These are phyloP conservation scores for Hyalella azteca DNA, from an alignment of 2,888 invertebrate genomes.

Conservation along the genomic window DNA sequence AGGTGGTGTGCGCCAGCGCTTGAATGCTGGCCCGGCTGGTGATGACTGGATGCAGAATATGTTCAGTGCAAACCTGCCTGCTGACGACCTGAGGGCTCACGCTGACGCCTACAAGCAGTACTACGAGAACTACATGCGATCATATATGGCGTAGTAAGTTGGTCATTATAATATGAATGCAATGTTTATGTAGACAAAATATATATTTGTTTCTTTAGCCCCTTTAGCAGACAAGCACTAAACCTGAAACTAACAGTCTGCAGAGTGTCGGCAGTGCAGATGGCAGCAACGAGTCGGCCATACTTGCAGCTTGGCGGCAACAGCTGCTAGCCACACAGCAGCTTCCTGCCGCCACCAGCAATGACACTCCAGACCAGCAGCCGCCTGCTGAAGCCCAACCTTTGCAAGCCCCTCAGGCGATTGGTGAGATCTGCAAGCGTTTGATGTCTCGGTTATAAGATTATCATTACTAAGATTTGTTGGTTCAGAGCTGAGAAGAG, in stretches of 20 bases:
- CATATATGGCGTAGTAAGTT: constrained; percentile 17
- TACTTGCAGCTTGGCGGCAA: constrained; percentile 31
- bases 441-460: no score
- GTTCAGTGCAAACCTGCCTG: background rate
- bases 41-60: background rate
- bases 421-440: no score
- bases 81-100: background rate
- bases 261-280: background rate
- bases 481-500: no score
- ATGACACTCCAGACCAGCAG: constrained; percentile 58
- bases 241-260: constrained; percentile 23
- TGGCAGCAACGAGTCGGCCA: constrained; percentile 28
- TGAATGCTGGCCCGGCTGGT: background rate
- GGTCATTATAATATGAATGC: no score
- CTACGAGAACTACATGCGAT: background rate
- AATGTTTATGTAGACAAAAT: no score
- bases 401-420: constrained; percentile 33
- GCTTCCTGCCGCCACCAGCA: constrained; percentile 50
- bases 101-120: background rate
- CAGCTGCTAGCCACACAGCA: constrained; percentile 33
- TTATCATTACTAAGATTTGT: no score
- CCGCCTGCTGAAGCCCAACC: constrained; percentile 38
- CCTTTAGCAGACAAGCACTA: no score
- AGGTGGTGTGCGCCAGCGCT: background rate
- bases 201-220: no score